These are phyloP conservation scores for Calephelis perditalis DNA, from an alignment of 2,888 invertebrate species.

Conservation along the genomic window DNA sequence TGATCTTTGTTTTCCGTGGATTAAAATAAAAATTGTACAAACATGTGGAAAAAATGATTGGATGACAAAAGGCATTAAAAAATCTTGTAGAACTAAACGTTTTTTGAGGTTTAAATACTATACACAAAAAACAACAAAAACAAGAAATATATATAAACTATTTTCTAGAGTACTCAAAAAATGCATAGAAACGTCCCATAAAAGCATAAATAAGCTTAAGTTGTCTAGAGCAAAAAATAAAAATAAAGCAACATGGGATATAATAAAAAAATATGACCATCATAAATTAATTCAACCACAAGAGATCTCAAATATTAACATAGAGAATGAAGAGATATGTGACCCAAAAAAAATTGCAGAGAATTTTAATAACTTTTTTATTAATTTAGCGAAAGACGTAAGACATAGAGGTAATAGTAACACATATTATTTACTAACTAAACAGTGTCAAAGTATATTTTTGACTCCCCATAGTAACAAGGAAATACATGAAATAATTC, in stretches of 20 bases:
- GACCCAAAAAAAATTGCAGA: neutral
- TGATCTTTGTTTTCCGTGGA: neutral
- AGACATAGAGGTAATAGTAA: neutral
- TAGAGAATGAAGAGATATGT: neutral
- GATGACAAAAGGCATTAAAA: neutral
- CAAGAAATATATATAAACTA: neutral
- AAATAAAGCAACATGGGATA: neutral
- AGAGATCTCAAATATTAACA: neutral
- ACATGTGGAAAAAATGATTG: neutral
- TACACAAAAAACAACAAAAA: neutral
- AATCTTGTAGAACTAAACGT: neutral
- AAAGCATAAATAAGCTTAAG: neutral
- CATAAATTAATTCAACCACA: neutral
- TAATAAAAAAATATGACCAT: neutral
- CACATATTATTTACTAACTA: neutral
- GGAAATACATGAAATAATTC: neutral
- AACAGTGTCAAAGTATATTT: neutral
- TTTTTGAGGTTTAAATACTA: neutral
- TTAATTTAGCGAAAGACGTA: neutral
- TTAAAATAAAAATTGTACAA: neutral
- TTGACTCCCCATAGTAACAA: neutral
- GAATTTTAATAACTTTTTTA: neutral
- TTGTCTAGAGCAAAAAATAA: neutral
- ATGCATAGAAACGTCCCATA: neutral
- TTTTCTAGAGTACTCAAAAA: neutral